Evolutionary conservation across 2,888 invertebrate genomes (phyloP), one percentile per base, ranked within the genome.

Genomic region (Athalia rosae): DNA sequence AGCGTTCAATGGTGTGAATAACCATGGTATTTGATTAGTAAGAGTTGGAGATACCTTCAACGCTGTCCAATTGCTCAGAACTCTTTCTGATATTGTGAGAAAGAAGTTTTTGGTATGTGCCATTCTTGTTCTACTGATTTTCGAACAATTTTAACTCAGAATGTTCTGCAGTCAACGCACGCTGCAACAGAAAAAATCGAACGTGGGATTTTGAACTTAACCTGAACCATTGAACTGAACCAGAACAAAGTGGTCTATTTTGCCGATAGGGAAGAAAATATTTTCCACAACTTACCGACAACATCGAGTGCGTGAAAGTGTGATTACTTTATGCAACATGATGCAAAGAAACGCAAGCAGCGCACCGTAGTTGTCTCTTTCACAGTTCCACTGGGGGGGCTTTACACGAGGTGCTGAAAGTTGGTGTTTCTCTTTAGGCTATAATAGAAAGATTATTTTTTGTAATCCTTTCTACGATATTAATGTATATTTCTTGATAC

Each of bases 31-130:
- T 15, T 67, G 50, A 67, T 11, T 11, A 15, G 13, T 5, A 9
- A 67, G 28, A 4, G 58, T 43, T 8, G 15, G 45, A 66, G 11
- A 7, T 63, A 88, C 88, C 79, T 76, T 85, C 7, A 88, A 79
- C 8, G 87, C 89, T 9, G 87, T 87, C 89, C 89, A 89, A 73
- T 89, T 89, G 77, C 89, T 89, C 48, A 89, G 88, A 79, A 89
- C 83, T 77, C 88, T 84, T 80, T 85, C 84, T n/a, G 82, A 81
- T n/a, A 84, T 78, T 8, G 82, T 79, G 53, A 83, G 77, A 67
- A 85, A 83, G 50, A 84, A 85, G 48, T 83, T 82, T 64, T 84
- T 83, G 4, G 79, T 80, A 8, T 81, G 80, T 28, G 82, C 83
- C 88, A 87, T 86, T 11, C 71, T 15, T n/a, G 9, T 15, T 67